These are phyloP conservation scores for Psephotus haematonotus DNA, from an alignment of 2,113 vertebrate genomes.

Conservation along the genomic window DNA sequence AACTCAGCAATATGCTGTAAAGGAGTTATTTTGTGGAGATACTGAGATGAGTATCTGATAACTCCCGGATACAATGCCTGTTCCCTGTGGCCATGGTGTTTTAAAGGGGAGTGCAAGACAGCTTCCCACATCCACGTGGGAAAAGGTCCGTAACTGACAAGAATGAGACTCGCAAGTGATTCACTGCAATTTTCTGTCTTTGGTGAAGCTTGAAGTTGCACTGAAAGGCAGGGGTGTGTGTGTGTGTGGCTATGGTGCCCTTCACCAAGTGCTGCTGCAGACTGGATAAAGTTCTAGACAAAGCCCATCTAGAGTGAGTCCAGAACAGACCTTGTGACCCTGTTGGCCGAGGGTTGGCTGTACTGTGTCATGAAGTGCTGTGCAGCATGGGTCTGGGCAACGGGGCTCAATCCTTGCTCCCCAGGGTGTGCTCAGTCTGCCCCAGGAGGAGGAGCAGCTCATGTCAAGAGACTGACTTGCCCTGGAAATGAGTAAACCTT, in stretches of 20 bases:
- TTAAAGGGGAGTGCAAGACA: not conserved
- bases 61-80: fast-evolving
- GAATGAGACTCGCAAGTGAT: not conserved
- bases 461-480: not conserved
- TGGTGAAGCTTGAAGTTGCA: not conserved
- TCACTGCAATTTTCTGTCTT: not conserved
- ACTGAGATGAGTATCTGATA: not conserved
- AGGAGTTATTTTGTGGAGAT: not conserved
- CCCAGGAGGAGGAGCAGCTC: not conserved
- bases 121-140: not conserved
- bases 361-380: no score
- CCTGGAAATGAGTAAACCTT: not conserved
- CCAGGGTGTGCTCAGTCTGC: fast-evolving
- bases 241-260: not conserved
- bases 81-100: not conserved
- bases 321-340: no score
- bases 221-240: not conserved
- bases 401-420: fast-evolving
- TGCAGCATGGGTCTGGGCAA: fast-evolving
- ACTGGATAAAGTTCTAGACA: fast-evolving
- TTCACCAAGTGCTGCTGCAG: not conserved
- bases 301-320: fast-evolving
- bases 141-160: fast-evolving
- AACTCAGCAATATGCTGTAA: not conserved
- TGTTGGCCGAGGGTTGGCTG: fast-evolving